Evolutionary conservation across 2,888 invertebrate genomes (phyloP), one percentile per base, ranked within the genome.

Genomic region (Hipparchia sbordonii): DNA sequence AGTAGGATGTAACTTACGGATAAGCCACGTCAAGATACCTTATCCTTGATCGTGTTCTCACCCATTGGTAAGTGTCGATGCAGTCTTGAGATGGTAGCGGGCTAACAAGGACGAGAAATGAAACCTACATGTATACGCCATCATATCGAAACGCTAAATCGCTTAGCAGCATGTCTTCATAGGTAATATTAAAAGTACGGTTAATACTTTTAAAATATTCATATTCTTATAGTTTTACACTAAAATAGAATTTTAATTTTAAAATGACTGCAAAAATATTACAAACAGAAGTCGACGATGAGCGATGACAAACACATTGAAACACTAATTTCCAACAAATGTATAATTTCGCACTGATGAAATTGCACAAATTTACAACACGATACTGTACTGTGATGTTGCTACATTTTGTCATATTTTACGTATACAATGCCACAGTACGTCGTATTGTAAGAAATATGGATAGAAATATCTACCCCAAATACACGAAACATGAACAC

Each of bases 401-500:
- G 33, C 9, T 45, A 62, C n/a, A 46, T 62, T 62, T 62, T n/a
- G 9, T 46, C 46, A 62, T 46, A 46, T 23, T 23, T 23, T 23
- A 62, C 45, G 46, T 13, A 46, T 62, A 62, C 6, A 46, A n/a
- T 7, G 12, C n/a, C n/a, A n/a, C 62, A 13, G 39, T 74, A 76
- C 39, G 79, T 81, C 72, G 77, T 76, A 80, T 77, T 79, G 79
- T 78, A 79, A 77, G 74, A 79, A 78, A 74, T 81, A 67, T 56
- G 61, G 67, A 61, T 72, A 65, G 10, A 23, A 48, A 9, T 63
- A 51, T 51, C 48, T 33, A 56, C 54, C 56, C 54, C 66, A 66
- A 66, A 66, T 54, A n/a, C 62, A 63, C 61, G 84, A 87, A 90
- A 39, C 39, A 39, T 39, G 39, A 89, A 81, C 89, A 90, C 89